phyloP scores from a whole-genome alignment of 1,140 invertebrate species.

The Parasteatoda tepidariorum region DNA sequence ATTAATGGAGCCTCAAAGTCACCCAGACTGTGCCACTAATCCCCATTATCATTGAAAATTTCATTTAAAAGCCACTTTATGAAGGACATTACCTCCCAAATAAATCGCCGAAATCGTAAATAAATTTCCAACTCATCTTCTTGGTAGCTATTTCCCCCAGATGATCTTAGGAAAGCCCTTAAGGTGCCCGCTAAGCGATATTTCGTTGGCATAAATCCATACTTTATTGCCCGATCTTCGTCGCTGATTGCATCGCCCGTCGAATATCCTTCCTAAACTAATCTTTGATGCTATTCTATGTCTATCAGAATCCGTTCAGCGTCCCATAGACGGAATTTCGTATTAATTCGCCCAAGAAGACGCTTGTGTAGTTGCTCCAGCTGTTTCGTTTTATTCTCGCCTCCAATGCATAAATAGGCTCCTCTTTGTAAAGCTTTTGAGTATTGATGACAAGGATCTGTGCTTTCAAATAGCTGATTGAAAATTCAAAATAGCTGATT shows the following conservation, averaged over 20 bases:
- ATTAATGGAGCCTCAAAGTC: background rate
- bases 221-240: conserved; percentile 49
- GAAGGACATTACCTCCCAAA: conserved; percentile 26
- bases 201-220: conserved; percentile 59
- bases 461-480: conserved; percentile 22
- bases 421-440: background rate
- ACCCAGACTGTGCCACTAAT: too few relatives aligned
- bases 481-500: conserved; percentile 53
- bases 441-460: background rate
- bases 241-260: conserved; percentile 44
- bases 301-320: conserved; percentile 57
- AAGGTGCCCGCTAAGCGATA: conserved; percentile 29
- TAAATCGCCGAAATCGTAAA: conserved; percentile 2
- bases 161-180: conserved; percentile 28
- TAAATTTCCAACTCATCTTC: conserved; percentile 35
- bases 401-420: conserved; percentile 54
- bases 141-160: conserved; percentile 1
- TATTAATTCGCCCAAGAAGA: background rate
- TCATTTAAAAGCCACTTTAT: background rate
- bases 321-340: conserved; percentile 27
- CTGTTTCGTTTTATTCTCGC: conserved; percentile 26
- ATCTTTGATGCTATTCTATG: conserved; percentile 48
- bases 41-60: background rate
- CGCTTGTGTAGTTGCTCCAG: background rate
- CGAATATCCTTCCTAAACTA: conserved; percentile 36